These are phyloP conservation scores for Cetoscarus ocellatus DNA, from an alignment of 2,797 vertebrate genomes.

Conservation along the genomic window DNA sequence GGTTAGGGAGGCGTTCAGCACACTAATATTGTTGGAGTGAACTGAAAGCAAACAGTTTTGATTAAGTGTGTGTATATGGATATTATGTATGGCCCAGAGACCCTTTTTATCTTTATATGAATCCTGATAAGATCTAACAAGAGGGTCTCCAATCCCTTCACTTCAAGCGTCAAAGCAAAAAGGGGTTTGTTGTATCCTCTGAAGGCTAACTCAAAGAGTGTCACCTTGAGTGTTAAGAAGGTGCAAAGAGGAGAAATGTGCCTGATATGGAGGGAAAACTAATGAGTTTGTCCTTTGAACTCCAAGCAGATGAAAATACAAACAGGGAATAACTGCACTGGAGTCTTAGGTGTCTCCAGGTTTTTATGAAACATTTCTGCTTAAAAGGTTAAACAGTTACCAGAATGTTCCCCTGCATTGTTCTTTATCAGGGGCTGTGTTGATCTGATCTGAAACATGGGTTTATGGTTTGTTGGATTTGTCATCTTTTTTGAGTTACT, in stretches of 20 bases:
- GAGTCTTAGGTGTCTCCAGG: neutral
- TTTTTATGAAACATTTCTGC: slow-evolving; percentile 29
- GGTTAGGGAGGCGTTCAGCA: slow-evolving; percentile 58
- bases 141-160: slow-evolving; percentile 20
- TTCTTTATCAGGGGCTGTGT: slow-evolving; percentile 37
- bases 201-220: slow-evolving; percentile 34
- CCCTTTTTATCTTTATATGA: slow-evolving; percentile 31
- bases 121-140: slow-evolving; percentile 45
- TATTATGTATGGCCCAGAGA: slow-evolving; percentile 5
- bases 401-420: slow-evolving; percentile 15
- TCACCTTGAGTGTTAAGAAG: slow-evolving; percentile 47
- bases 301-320: slow-evolving; percentile 14
- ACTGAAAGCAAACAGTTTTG: slow-evolving; percentile 58
- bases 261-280: slow-evolving; percentile 47
- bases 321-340: slow-evolving; percentile 21
- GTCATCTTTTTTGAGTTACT: slow-evolving; percentile 49
- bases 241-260: slow-evolving; percentile 48
- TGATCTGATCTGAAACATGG: slow-evolving; percentile 10
- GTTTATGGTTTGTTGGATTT: slow-evolving; percentile 35
- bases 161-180: slow-evolving; percentile 55
- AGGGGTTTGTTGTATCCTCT: slow-evolving; percentile 45
- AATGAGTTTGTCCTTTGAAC: slow-evolving; percentile 67
- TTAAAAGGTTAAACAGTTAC: slow-evolving; percentile 44
- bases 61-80: slow-evolving; percentile 39
- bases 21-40: slow-evolving; percentile 29